Evolutionary conservation across 2,797 vertebrate species (phyloP), one percentile per base, ranked within the genome.

Genomic region (Hyperoplus lanceolatus): DNA sequence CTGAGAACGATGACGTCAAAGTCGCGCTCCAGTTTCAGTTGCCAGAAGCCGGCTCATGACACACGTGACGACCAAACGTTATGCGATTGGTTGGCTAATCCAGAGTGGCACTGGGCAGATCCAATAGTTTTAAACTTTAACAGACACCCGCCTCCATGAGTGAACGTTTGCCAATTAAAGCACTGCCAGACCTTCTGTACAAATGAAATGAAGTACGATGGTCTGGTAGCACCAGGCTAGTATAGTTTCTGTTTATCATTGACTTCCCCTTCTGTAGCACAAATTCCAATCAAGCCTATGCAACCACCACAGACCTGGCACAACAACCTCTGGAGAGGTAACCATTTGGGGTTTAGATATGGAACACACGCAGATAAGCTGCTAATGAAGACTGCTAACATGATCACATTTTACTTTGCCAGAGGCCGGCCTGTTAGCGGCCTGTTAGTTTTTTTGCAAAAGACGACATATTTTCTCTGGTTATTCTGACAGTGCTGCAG

Each of bases 331-430:
- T 15, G 15, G 60, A 79, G 85, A 67, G 66, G 62, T 71, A 18
- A 72, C 73, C 64, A 29, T 29, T 29, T 43, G 69, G 54, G 67
- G 69, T 50, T 71, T 76, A 72, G 70, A 77, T 72, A 78, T 4
- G 53, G 70, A 86, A 77, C 63, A n/a, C 74, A 85, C 71, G 88
- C 75, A 79, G 67, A 82, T 73, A 51, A 16, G 72, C 77, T 63
- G 88, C 84, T 92, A 91, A 93, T 91, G 85, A 90, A 81, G 76
- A 87, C 70, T 38, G 84, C 84, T 59, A 87, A 89, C 85, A 82
- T 42, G 68, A 84, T 83, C 79, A 70, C 72, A 41, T 77, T 77
- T 79, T 78, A 29, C 29, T 66, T 84, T 56, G 70, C 89, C 88
- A 87, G 79, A 85, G 86, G 89, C 90, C 61, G 71, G 77, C 78